phyloP scores from a whole-genome alignment of 1,140 invertebrate species.

The Drosophila biarmipes region DNA sequence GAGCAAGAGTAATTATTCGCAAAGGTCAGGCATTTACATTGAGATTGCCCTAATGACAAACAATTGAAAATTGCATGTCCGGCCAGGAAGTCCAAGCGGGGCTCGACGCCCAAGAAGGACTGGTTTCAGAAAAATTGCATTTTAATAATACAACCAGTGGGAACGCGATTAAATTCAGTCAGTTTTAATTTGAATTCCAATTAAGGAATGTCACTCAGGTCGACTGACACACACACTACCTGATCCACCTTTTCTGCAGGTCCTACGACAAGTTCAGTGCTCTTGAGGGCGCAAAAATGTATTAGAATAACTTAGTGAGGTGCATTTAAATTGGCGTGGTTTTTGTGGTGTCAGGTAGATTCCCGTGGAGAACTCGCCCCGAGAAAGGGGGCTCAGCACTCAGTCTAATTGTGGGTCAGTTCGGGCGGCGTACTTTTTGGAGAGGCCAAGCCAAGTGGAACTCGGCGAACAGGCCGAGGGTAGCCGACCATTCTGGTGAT shows the following conservation, averaged over 20 bases:
- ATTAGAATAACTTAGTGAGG: constrained; percentile 38
- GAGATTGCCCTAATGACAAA: constrained; percentile 47
- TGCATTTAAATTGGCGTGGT: constrained; percentile 26
- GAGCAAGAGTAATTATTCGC: constrained; percentile 5
- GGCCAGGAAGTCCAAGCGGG: constrained; percentile 22
- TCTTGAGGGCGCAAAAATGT: constrained; percentile 15
- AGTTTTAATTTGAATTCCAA: constrained; percentile 56
- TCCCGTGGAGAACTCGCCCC: not conserved
- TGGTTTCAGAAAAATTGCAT: constrained; percentile 42
- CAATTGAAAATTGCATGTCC: constrained; percentile 55
- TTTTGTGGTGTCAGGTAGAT: constrained; percentile 2
- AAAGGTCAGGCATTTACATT: constrained; percentile 42
- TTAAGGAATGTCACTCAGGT: constrained; percentile 53
- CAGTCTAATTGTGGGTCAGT: constrained; percentile 41
- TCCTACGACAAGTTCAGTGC: constrained; percentile 35
- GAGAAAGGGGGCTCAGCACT: constrained; percentile 13
- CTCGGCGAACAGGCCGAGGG: constrained; percentile 2
- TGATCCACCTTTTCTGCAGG: not conserved
- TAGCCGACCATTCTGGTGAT: constrained; percentile 53
- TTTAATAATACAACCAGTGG: constrained; percentile 55
- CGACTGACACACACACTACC: constrained; percentile 13
- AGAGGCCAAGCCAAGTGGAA: constrained; percentile 4
- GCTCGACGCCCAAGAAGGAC: constrained; percentile 7
- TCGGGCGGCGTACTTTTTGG: constrained; percentile 29
- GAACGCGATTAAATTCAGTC: constrained; percentile 29